Evolutionary conservation across 2,797 vertebrate genomes (phyloP), one percentile per base, ranked within the genome.

Genomic region (Passerculus sandwichensis): DNA sequence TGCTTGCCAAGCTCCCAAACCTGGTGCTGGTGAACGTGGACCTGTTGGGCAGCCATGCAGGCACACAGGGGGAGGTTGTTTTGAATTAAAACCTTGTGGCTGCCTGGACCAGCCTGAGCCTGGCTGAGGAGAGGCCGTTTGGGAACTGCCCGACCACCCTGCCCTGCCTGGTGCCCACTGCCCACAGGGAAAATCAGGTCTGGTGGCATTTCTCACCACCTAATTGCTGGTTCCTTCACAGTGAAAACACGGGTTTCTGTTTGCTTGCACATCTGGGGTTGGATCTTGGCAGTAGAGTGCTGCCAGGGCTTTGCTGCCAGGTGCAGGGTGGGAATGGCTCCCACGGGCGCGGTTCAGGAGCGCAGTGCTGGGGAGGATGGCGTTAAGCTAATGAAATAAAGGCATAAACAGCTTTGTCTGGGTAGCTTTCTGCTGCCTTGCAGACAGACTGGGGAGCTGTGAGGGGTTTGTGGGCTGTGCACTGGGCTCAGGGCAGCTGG

Each of bases 21-120:
- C 13, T 15, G 2, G 10, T 7, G 4, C 32, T 0, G 3, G 12
- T 32, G 38, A 19, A 2, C 26, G 8, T 0, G 0, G n/a, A 44
- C 70, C 34, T 13, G 0, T 13, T 60, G 71, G 64, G 32, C 77
- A 82, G 64, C 77, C 4, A 0, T 73, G 61, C 29, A 56, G 34
- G 15, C 54, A 26, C 54, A 16, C 3, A 2, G 47, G 5, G 9
- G 47, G 6, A 66, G 48, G 8, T 6, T 42, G n/a, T 38, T 70
- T 59, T 62, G 53, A 51, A 44, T 50, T 13, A 30, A 54, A 69
- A 25, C 36, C 7, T 25, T 5, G 7, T n/a, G 54, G 56, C n/a
- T 1, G 3, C 44, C 45, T 4, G 6, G 23, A 38, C 4, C 6
- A 3, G 21, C 81, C 29, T 5, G 13, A 66, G 22, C 36, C 54